Percentiles rank a stretch among this genome's conserved stretches.
These are phyloP conservation scores for Tretioscincus oriximinensis DNA, from an alignment of 2,113 vertebrate genomes.

Conservation along the genomic window DNA sequence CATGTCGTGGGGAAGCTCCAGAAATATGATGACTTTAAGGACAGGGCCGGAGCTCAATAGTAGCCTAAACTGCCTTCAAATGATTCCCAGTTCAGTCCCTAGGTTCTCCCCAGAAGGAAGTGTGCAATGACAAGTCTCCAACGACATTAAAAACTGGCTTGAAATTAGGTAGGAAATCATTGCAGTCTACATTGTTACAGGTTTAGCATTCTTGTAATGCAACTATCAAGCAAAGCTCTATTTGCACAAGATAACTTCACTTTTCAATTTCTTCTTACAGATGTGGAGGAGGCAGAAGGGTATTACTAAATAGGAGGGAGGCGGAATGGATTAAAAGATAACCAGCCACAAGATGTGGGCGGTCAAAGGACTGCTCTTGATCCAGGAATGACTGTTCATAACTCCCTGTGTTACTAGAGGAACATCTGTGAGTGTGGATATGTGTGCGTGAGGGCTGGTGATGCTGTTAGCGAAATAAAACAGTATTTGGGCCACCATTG, in stretches of 20 bases:
- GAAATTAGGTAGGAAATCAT: neutral
- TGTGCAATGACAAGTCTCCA: no score
- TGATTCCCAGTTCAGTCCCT: no score
- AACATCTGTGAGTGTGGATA: neutral
- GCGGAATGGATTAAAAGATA: conserved; percentile 18
- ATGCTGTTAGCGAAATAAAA: neutral
- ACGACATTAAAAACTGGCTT: neutral
- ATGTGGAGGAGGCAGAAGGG: conserved; percentile 2
- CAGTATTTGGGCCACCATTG: neutral
- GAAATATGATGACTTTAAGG: no score
- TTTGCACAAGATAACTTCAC: neutral
- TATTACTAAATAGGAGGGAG: neutral
- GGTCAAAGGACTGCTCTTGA: neutral
- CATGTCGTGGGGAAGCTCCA: no score
- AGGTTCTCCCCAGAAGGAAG: no score
- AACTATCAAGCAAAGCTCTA: neutral
- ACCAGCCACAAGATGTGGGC: neutral
- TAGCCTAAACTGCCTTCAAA: no score
- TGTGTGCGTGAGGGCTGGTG: neutral
- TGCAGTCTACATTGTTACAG: neutral
- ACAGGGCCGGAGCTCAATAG: no score
- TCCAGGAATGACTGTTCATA: neutral
- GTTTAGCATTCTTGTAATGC: neutral
- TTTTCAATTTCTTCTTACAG: neutral
- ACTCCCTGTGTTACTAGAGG: conserved; percentile 1